phyloP scores from a whole-genome alignment of 2,797 vertebrate species.

The Zalophus californianus region DNA sequence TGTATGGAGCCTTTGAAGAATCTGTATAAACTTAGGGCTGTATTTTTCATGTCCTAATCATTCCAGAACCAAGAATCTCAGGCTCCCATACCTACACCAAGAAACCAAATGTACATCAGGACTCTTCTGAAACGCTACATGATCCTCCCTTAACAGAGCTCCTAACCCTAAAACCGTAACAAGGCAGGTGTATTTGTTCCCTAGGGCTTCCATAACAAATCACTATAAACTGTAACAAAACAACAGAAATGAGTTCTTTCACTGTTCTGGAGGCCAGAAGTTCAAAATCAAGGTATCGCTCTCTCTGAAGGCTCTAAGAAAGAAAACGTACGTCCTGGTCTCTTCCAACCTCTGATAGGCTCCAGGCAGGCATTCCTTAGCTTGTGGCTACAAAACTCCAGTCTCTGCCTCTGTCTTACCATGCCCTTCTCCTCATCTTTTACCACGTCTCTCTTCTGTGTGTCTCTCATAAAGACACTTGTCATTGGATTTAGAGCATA shows the following conservation, averaged over 20 bases:
- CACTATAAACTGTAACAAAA: not conserved
- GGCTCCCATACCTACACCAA: not conserved
- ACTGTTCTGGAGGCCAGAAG: not conserved
- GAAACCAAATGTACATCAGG: not conserved
- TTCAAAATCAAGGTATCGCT: not conserved
- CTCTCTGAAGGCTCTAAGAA: not conserved
- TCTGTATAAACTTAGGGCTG: not conserved
- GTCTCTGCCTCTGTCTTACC: not conserved
- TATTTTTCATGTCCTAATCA: not conserved
- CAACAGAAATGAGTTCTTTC: not conserved
- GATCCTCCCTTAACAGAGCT: not conserved
- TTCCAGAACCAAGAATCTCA: not conserved
- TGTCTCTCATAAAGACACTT: not conserved
- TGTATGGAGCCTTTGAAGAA: not conserved
- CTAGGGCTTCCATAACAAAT: not conserved
- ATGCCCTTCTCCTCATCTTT: not conserved
- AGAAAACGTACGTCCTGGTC: not conserved
- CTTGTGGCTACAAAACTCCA: not conserved
- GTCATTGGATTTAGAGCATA: not conserved
- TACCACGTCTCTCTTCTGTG: not conserved
- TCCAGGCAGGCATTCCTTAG: not conserved
- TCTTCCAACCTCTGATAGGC: not conserved
- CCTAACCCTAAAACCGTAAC: not conserved
- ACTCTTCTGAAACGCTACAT: not conserved
- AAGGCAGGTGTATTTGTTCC: not conserved